A percentile compares a stretch with the other conserved stretches of the same genome.
phyloP scores from a whole-genome alignment of 2,113 vertebrate species.

The Pipa parva region DNA sequence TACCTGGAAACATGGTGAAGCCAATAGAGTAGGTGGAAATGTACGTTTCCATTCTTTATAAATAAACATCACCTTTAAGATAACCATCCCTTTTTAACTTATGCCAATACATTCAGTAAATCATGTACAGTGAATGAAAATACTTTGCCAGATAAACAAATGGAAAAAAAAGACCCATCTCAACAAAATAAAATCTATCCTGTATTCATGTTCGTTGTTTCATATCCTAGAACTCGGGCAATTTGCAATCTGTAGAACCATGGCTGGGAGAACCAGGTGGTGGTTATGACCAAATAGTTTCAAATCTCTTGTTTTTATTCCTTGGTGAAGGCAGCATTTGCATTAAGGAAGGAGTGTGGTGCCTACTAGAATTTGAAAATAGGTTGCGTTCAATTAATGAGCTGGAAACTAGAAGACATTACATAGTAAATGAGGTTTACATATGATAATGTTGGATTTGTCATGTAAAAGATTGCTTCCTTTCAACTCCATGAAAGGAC shows the following conservation, averaged over 20 bases:
- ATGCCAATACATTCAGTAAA: too few species aligned
- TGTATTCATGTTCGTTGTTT: too few species aligned
- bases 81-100: too few species aligned
- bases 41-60: too few species aligned
- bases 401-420: conserved; percentile 63
- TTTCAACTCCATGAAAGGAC: conserved; percentile 58
- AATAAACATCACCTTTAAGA: too few species aligned
- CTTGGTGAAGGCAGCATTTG: conserved; percentile 33
- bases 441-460: conserved; percentile 65
- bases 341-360: conserved; percentile 51
- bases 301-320: not conserved
- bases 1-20: too few species aligned
- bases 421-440: conserved; percentile 66
- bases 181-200: too few species aligned
- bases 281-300: not conserved
- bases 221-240: too few species aligned
- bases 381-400: conserved; percentile 67
- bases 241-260: not conserved
- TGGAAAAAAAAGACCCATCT: too few species aligned
- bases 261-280: not conserved
- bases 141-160: too few species aligned
- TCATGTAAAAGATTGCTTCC: conserved; percentile 59
- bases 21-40: too few species aligned
- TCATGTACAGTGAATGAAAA: too few species aligned
- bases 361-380: conserved; percentile 57